These are phyloP conservation scores for Stenchaetothrips biformis DNA, from an alignment of 2,888 invertebrate genomes.

Conservation along the genomic window DNA sequence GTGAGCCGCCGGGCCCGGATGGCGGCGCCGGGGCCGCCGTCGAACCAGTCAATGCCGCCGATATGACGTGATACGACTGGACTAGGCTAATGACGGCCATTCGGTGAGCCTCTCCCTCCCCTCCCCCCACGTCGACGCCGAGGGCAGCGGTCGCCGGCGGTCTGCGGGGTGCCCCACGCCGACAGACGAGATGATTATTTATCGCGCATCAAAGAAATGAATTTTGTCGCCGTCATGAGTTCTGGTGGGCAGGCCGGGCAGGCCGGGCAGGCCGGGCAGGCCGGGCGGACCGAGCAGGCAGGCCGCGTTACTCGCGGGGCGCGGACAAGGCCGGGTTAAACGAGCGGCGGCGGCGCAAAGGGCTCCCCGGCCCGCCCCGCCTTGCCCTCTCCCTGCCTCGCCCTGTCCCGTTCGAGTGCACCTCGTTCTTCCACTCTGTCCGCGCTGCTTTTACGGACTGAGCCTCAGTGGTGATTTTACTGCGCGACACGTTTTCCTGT, in stretches of 20 bases:
- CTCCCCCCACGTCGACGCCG: neutral
- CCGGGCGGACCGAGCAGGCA: neutral
- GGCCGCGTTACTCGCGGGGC: neutral
- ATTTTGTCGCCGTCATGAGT: neutral
- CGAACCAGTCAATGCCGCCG: neutral
- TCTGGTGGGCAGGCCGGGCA: neutral
- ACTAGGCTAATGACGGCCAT: neutral
- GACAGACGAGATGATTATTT: neutral
- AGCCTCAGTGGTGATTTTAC: no score
- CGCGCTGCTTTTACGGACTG: no score
- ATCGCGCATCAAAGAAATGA: neutral
- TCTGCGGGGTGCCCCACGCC: no score
- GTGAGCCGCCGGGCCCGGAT: no score
- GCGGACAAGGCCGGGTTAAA: neutral
- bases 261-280: neutral
- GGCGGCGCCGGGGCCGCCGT: neutral
- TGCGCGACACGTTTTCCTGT: no score
- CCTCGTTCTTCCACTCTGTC: neutral
- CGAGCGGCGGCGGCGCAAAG: neutral
- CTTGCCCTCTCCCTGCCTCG: neutral
- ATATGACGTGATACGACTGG: neutral
- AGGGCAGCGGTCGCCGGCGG: neutral
- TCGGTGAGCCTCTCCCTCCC: neutral
- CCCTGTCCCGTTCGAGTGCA: neutral
- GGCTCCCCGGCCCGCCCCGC: neutral